Evolutionary conservation across 2,888 invertebrate genomes (phyloP).

Genomic region (Rhagium mordax): DNA sequence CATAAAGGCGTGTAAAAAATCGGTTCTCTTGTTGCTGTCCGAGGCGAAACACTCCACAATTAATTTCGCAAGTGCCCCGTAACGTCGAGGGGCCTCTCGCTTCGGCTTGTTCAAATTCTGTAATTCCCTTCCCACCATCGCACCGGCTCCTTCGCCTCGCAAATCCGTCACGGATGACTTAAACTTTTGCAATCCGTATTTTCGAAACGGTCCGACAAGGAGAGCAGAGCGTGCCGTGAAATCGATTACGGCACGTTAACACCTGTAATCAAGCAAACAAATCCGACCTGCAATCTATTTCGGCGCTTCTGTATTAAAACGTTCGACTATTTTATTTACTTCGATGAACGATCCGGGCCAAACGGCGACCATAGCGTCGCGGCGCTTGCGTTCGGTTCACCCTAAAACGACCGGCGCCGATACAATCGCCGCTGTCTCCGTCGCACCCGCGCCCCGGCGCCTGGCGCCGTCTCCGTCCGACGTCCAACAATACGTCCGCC

Average conservation of each 20-base stretch:
- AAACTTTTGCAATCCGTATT: not conserved
- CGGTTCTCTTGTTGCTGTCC: too few species aligned
- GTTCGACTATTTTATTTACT: slow-evolving; percentile 9
- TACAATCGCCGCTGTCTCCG: slow-evolving; percentile 1
- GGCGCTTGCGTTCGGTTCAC: slow-evolving; percentile 37
- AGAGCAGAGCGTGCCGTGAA: not conserved
- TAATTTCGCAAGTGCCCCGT: too few species aligned
- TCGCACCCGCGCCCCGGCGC: not conserved
- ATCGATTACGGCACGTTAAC: not conserved
- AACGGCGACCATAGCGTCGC: slow-evolving; percentile 17
- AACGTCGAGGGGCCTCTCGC: too few species aligned
- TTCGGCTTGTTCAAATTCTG: too few species aligned
- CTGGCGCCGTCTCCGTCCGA: not conserved
- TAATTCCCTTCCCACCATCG: too few species aligned
- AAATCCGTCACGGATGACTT: not conserved
- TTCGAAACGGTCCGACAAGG: not conserved
- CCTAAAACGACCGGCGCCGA: slow-evolving; percentile 29
- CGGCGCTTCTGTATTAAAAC: not conserved
- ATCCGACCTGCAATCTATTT: not conserved
- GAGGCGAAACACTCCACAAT: too few species aligned
- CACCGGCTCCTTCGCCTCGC: too few species aligned
- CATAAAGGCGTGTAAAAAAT: too few species aligned
- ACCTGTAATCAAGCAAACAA: slow-evolving; percentile 8
- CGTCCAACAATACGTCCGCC: not conserved
- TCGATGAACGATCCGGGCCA: slow-evolving; percentile 22